A percentile compares a stretch with the other conserved stretches of the same genome.
phyloP scores from a whole-genome alignment of 35 echinoderm and acorn worm species.

The Lytechinus variegatus region DNA sequence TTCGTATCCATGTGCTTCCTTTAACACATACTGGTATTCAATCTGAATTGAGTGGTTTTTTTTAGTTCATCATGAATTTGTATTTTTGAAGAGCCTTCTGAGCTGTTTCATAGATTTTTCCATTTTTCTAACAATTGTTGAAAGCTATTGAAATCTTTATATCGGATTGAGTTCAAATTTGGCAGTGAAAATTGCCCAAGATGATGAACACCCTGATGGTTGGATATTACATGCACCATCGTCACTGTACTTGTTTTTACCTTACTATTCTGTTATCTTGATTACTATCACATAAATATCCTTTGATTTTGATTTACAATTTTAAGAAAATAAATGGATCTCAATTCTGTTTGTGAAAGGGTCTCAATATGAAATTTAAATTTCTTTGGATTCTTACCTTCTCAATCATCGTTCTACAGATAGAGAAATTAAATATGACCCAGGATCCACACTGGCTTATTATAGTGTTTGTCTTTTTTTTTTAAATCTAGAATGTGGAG shows the following conservation, averaged over 20 bases:
- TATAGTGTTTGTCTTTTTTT: not conserved
- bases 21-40: not conserved
- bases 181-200: no score
- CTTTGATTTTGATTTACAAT: not conserved
- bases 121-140: not conserved
- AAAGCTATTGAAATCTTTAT: no score
- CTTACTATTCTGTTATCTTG: not conserved
- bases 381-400: not conserved
- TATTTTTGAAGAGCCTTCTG: no score
- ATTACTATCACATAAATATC: not conserved
- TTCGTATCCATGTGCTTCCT: not conserved
- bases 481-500: conserved; percentile 47
- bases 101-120: not conserved
- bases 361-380: not conserved
- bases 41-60: not conserved
- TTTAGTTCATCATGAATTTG: not conserved
- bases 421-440: not conserved
- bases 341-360: not conserved
- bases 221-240: no score
- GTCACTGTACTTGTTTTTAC: no score
- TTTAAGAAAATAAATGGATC: not conserved
- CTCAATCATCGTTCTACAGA: not conserved
- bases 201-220: no score
- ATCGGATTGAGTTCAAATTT: no score
- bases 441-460: not conserved